A percentile compares a stretch with the other conserved stretches of the same genome.
These are phyloP conservation scores for Petrocephalus sullivani DNA, from an alignment of 2,797 vertebrate genomes.

Conservation along the genomic window DNA sequence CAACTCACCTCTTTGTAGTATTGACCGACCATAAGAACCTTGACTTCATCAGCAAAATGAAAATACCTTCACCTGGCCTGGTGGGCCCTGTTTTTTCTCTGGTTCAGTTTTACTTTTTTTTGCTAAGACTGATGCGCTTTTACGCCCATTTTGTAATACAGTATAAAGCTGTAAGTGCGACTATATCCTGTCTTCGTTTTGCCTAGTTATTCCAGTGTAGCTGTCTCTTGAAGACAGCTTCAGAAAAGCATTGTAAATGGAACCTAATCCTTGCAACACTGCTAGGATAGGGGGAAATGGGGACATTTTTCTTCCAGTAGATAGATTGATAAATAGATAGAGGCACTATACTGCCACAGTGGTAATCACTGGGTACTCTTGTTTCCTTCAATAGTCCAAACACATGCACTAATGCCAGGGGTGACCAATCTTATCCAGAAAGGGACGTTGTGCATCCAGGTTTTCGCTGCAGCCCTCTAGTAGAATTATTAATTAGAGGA, in stretches of 20 bases:
- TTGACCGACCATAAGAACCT: neutral
- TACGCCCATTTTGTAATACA: neutral
- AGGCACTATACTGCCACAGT: neutral
- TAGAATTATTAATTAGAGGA: neutral
- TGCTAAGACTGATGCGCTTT: neutral
- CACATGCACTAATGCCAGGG: neutral
- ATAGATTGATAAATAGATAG: neutral
- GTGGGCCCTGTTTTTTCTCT: neutral
- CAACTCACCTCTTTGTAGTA: neutral
- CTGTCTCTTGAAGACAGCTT: neutral
- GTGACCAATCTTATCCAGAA: neutral
- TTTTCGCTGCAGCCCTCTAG: neutral
- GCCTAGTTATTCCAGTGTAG: neutral
- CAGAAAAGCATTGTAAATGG: neutral
- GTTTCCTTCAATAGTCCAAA: neutral
- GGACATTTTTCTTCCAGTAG: neutral
- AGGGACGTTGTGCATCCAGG: neutral
- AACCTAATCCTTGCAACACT: neutral
- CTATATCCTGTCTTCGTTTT: neutral
- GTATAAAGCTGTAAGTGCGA: neutral
- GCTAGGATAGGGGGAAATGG: neutral
- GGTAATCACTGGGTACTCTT: neutral
- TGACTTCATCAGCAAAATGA: neutral
- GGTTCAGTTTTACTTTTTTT: neutral
- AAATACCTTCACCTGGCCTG: neutral